phyloP scores from a whole-genome alignment of 2,888 invertebrate species.

The Diadegma fenestrale region DNA sequence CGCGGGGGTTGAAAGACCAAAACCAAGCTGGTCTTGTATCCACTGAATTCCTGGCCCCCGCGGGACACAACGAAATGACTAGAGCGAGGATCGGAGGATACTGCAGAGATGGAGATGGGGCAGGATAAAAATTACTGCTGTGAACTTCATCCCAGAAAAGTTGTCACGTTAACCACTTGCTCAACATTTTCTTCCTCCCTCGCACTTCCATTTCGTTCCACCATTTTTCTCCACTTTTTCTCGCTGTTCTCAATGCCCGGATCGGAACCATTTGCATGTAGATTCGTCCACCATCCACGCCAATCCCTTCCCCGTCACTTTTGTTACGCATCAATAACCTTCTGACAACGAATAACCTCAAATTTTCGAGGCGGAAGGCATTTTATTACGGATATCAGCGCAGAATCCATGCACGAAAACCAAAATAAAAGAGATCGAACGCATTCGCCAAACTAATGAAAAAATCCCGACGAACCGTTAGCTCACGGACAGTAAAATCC shows the following conservation, averaged over 20 bases:
- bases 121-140: slow-evolving; percentile 46
- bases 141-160: slow-evolving; percentile 32
- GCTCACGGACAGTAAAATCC: not conserved
- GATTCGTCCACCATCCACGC: slow-evolving; percentile 65
- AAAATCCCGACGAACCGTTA: not conserved
- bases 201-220: slow-evolving; percentile 38
- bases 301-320: slow-evolving; percentile 16
- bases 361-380: slow-evolving; percentile 45
- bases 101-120: not conserved
- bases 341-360: slow-evolving; percentile 44
- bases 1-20: slow-evolving; percentile 59
- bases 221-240: not conserved
- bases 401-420: slow-evolving; percentile 38
- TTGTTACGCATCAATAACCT: slow-evolving; percentile 55
- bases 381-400: slow-evolving; percentile 33
- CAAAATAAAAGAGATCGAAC: not conserved
- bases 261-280: slow-evolving; percentile 74
- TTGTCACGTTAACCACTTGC: slow-evolving; percentile 65
- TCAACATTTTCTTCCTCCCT: slow-evolving; percentile 33
- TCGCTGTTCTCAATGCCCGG: slow-evolving; percentile 32
- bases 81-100: slow-evolving; percentile 37
- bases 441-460: not conserved
- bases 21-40: slow-evolving; percentile 37
- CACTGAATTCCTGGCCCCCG: slow-evolving; percentile 41
- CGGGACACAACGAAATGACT: slow-evolving; percentile 33